Base-by-base conservation (phyloP, 2,797 vertebrate genomes). In the Glyptemys insculpta region DNA sequence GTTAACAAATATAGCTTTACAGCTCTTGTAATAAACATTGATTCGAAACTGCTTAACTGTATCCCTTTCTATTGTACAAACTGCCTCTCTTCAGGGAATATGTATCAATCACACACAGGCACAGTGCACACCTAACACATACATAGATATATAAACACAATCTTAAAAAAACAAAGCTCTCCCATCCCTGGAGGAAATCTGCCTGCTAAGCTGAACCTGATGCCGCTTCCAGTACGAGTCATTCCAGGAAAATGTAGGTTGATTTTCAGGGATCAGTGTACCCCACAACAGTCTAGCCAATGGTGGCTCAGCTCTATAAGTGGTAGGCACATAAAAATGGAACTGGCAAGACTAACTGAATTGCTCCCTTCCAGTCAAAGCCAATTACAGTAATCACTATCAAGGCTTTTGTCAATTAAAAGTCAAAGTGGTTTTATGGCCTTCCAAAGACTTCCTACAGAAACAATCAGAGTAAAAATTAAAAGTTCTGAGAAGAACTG, bases 1-100 rank as follows among this genome's bases (percentile, higher is more conserved):
- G 34, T n/a, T 89, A 95, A 86, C 9, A 88, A 89, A 96, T n/a
- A 65, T 53, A 89, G 68, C n/a, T 18, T 62, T 92, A 87, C 57
- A 85, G 76, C 34, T 94, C 83, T 23, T 34, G 41, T 11, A 72
- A 54, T 11, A 96, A 84, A 41, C 57, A 14, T 79, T 81, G 34
- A 88, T 54, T 88, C 16, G 79, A 89, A 88, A 85, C 53, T 54
- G 25, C 54, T 37, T n/a, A 78, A 52, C 85, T 76, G 21, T 65
- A 68, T 14, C 14, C 25, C 25, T 50, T 83, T 34, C 21, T 49
- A 49, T 74, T 86, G 34, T 18, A 47, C 37, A 74, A 78, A 49
- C 44, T 27, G 44, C 21, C 25, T 12, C 31, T 85, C 76, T 16
- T 29, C 12, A 41, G 21, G 1, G 3, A 83, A 79, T 57, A 59